Evolutionary conservation across 2,888 invertebrate species (phyloP).

Genomic region (Eudasyphora cyanicolor): DNA sequence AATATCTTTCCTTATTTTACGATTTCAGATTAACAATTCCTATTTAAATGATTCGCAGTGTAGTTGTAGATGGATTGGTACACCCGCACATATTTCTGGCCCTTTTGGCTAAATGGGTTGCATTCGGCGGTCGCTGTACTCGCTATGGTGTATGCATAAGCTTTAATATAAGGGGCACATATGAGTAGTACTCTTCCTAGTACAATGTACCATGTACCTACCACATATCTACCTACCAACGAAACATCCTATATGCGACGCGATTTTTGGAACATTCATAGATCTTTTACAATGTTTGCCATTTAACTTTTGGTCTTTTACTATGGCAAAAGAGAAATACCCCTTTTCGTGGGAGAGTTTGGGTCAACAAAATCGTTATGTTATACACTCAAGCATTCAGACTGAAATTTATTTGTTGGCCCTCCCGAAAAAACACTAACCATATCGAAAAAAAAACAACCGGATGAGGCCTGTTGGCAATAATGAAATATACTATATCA

Average conservation of each 20-base stretch:
- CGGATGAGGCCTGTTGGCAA: slow-evolving; percentile 55
- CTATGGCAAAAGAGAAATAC: not conserved
- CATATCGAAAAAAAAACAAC: slow-evolving; percentile 18
- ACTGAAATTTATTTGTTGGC: slow-evolving; percentile 45
- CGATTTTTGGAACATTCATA: slow-evolving; percentile 24
- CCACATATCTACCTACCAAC: slow-evolving; percentile 8
- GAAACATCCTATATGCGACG: slow-evolving; percentile 13
- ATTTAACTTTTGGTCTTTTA: slow-evolving; percentile 57
- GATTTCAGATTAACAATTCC: not conserved
- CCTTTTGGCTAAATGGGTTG: slow-evolving; percentile 62
- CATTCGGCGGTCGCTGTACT: slow-evolving; percentile 26
- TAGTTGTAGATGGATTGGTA: no score
- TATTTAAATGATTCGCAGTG: not conserved
- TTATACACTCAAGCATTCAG: slow-evolving; percentile 36
- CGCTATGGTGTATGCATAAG: not conserved
- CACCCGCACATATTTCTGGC: not conserved
- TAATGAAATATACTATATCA: slow-evolving; percentile 59
- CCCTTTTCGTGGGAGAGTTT: not conserved
- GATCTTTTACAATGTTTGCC: slow-evolving; percentile 59
- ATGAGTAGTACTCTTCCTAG: no score
- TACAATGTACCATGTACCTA: not conserved
- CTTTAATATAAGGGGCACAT: not conserved
- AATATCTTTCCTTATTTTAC: not conserved
- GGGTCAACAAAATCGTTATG: slow-evolving; percentile 41
- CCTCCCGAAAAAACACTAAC: not conserved